A percentile compares a stretch with the other conserved stretches of the same genome.
Evolutionary conservation across 2,113 vertebrate species (phyloP).

Genomic region (Dendrocopos noguchii): DNA sequence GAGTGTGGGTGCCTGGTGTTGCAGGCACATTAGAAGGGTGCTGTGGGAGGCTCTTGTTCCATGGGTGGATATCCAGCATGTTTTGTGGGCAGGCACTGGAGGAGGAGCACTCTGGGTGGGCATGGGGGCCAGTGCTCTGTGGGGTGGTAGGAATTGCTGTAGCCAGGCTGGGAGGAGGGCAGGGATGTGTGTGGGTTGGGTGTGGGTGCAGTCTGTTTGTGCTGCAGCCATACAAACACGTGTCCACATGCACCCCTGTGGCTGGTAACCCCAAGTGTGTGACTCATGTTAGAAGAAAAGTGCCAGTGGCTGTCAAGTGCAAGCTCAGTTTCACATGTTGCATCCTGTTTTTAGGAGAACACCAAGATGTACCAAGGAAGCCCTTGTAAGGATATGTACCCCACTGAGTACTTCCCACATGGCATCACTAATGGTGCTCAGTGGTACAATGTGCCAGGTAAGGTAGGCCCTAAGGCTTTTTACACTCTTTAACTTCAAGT

Average conservation of each 20-base stretch:
- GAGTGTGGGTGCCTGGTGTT: background rate
- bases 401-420: constrained; percentile 86
- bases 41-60: background rate
- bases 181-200: background rate
- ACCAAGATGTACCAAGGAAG: constrained; percentile 89
- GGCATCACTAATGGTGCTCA: constrained; percentile 97
- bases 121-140: accelerated
- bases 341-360: constrained; percentile 83
- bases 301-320: background rate
- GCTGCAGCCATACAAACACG: background rate
- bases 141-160: background rate
- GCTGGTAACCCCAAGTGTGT: background rate
- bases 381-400: constrained; percentile 87
- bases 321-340: background rate
- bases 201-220: background rate
- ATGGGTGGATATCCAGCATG: background rate
- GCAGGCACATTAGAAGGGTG: background rate
- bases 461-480: constrained; percentile 1
- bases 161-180: background rate
- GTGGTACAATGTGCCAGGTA: constrained; percentile 97
- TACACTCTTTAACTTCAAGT: background rate
- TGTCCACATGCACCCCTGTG: background rate
- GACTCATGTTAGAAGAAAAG: background rate
- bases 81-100: background rate
- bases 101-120: background rate